A percentile compares a stretch with the other conserved stretches of the same genome.
Conservation (phyloP, 2,113 vertebrate genomes). For the Lepus europaeus region DNA sequence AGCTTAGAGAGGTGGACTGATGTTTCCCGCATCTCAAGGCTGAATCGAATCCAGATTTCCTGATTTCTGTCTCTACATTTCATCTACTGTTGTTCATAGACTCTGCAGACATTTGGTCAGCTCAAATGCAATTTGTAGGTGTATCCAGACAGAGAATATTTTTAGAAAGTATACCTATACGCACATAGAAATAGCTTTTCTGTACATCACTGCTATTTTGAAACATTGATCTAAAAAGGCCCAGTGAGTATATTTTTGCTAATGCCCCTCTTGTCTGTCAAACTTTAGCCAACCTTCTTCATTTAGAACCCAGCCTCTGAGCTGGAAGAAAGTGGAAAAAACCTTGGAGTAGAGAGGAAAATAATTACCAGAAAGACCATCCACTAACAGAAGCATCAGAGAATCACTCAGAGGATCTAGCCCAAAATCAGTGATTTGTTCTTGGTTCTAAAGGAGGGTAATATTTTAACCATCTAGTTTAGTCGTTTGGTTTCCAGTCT, state of each 20-base stretch:
- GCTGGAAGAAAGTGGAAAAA: constrained; percentile 54
- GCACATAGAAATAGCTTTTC: constrained; percentile 69
- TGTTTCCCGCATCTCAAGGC: constrained; percentile 6
- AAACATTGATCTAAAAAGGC: constrained; percentile 69
- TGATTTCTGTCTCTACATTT: not conserved
- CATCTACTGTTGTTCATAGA: constrained; percentile 38
- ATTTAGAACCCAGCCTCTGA: constrained; percentile 58
- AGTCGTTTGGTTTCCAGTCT: not conserved
- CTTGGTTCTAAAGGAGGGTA: constrained; percentile 44
- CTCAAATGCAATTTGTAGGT: constrained; percentile 46
- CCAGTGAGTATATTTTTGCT: constrained; percentile 65
- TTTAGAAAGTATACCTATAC: constrained; percentile 68
- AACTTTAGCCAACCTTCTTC: constrained; percentile 53
- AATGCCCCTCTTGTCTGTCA: constrained; percentile 58
- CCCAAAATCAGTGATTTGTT: constrained; percentile 44
- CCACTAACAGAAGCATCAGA: constrained; percentile 53
- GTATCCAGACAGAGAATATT: constrained; percentile 57
- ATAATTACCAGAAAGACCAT: constrained; percentile 47
- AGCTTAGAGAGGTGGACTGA: not conserved
- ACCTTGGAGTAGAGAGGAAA: constrained; percentile 50
- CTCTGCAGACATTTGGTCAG: constrained; percentile 29
- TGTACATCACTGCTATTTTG: constrained; percentile 64
- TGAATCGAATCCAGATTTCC: constrained; percentile 39
- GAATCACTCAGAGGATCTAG: not conserved
- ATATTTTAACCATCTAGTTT: not conserved